phyloP scores from a whole-genome alignment of 1,140 invertebrate genomes.

The Formica exsecta region DNA sequence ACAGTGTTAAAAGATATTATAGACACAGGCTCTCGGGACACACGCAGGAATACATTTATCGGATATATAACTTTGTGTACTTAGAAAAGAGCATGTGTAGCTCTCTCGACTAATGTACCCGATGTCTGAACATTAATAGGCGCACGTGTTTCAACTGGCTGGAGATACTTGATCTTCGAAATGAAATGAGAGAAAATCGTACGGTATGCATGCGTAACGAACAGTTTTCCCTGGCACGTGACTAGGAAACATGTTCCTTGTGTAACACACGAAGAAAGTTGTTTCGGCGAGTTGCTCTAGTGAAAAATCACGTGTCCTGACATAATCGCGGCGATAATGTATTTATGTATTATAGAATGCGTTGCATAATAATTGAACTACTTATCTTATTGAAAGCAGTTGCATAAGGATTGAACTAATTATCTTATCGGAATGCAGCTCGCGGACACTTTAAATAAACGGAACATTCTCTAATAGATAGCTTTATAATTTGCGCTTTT shows the following conservation, averaged over 20 bases:
- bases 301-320: conserved; percentile 64
- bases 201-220: conserved; percentile 18
- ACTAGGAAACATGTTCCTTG: conserved; percentile 80
- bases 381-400: not conserved
- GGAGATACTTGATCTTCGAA: conserved; percentile 17
- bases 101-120: not conserved
- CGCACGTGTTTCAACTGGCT: not conserved
- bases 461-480: not conserved
- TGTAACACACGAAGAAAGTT: conserved; percentile 81
- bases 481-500: not conserved
- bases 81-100: not conserved
- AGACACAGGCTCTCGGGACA: not conserved
- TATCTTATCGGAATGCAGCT: not conserved
- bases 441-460: not conserved
- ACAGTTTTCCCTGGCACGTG: conserved; percentile 61
- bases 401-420: not conserved
- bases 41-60: not conserved
- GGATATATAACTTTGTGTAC: not conserved
- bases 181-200: conserved; percentile 52
- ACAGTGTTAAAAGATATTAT: not conserved
- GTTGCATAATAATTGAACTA: conserved; percentile 58
- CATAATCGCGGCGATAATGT: conserved; percentile 64
- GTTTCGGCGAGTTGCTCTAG: conserved; percentile 58
- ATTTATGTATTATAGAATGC: conserved; percentile 31
- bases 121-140: not conserved